A percentile compares a stretch with the other conserved stretches of the same genome.
Evolutionary conservation across 2,113 vertebrate genomes (phyloP).

Genomic region (Entomyzon cyanotis): DNA sequence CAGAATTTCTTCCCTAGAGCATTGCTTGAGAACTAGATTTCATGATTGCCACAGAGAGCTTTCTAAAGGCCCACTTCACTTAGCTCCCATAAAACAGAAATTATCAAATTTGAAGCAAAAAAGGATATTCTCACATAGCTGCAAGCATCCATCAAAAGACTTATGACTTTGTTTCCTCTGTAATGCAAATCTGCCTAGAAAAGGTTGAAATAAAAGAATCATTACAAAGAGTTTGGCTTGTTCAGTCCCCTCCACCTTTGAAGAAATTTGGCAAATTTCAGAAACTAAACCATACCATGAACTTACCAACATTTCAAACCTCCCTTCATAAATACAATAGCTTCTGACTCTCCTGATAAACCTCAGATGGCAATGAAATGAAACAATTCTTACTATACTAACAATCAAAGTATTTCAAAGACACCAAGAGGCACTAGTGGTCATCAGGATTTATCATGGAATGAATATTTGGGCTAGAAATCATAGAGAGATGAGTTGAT

Average conservation of each 20-base stretch:
- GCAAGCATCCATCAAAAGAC: not conserved
- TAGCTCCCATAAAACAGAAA: not conserved
- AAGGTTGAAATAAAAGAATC: not conserved
- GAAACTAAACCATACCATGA: not conserved
- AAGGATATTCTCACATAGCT: not conserved
- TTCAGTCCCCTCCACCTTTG: not conserved
- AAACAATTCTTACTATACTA: not conserved
- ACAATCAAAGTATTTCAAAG: not conserved
- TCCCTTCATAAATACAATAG: not conserved
- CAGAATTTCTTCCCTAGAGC: not conserved
- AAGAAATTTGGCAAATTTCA: not conserved
- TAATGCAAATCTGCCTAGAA: not conserved
- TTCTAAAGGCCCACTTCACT: not conserved
- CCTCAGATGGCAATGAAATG: not conserved
- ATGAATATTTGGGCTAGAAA: not conserved
- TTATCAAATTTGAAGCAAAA: not conserved
- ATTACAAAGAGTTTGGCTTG: not conserved
- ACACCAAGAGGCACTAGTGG: not conserved
- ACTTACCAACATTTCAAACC: not conserved
- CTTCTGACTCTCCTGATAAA: not conserved
- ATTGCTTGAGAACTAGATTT: not conserved
- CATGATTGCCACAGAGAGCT: not conserved
- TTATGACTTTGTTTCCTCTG: not conserved
- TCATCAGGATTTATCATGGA: not conserved
- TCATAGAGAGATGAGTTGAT: not conserved